Percentiles rank a stretch among this genome's conserved stretches.
Evolutionary conservation across 2,113 vertebrate species (phyloP).

Genomic region (Brevimyrus niger): DNA sequence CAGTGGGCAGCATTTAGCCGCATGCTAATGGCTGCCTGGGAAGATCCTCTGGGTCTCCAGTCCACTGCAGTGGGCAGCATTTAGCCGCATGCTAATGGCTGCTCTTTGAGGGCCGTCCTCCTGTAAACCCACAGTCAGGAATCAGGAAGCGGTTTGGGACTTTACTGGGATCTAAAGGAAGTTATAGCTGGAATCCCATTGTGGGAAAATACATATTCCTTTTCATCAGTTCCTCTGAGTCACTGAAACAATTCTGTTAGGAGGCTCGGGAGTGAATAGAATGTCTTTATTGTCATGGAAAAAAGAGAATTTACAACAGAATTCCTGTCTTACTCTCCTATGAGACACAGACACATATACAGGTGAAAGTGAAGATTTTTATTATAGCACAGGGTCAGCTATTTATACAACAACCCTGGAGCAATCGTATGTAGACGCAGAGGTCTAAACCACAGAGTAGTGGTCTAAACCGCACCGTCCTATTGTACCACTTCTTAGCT

Average conservation of each 20-base stretch:
- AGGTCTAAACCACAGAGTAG: neutral
- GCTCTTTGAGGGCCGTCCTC: neutral
- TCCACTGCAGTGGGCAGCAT: no score
- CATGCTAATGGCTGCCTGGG: neutral
- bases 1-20: neutral
- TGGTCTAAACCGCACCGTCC: neutral
- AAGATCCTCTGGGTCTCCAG: no score
- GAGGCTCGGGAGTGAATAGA: neutral
- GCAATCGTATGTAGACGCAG: neutral
- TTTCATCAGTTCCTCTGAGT: neutral
- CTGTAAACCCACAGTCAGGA: neutral
- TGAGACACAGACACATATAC: neutral
- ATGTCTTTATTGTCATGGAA: neutral
- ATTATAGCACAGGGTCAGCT: neutral
- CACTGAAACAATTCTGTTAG: neutral
- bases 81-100: no score
- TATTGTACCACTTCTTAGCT: neutral
- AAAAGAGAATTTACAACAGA: neutral
- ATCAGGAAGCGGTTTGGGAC: neutral
- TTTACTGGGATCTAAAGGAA: neutral
- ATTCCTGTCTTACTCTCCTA: neutral
- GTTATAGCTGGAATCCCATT: neutral
- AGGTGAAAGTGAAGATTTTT: neutral
- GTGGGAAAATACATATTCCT: neutral
- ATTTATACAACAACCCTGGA: neutral